These are phyloP conservation scores for Ptychodera flava DNA, from an alignment of 35 echinoderm and acorn worm species.

Conservation along the genomic window DNA sequence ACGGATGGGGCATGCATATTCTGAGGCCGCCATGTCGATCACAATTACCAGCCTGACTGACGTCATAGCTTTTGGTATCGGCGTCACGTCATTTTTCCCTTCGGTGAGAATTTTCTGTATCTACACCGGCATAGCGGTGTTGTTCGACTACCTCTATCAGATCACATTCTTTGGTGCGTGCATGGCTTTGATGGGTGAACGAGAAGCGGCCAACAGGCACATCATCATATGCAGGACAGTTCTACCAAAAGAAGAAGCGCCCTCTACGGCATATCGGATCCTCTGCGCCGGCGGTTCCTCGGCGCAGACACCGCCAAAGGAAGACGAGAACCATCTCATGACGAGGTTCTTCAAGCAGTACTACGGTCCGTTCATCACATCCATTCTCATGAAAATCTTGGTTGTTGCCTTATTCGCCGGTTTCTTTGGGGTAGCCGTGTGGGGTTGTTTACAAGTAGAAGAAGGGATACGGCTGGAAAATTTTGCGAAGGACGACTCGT, in stretches of 20 bases:
- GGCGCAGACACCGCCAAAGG: neutral
- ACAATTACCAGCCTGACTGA: slow-evolving; percentile 50
- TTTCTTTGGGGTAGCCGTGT: slow-evolving; percentile 6
- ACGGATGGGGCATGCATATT: slow-evolving; percentile 26
- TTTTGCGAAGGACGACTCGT: neutral
- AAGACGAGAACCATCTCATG: slow-evolving; percentile 30
- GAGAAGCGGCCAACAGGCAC: slow-evolving; percentile 30
- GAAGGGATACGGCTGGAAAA: neutral
- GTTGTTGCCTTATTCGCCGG: slow-evolving; percentile 8
- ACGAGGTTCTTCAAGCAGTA: slow-evolving; percentile 50
- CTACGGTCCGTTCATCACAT: slow-evolving; percentile 33
- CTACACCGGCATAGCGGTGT: too few species aligned
- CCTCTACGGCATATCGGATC: neutral
- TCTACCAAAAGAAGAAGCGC: slow-evolving; percentile 19
- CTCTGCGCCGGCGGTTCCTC: neutral
- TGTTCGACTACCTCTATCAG: slow-evolving; percentile 50
- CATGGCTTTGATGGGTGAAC: slow-evolving; percentile 35
- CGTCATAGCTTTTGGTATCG: slow-evolving; percentile 48
- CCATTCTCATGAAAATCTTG: neutral
- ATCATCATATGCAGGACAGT: slow-evolving; percentile 32
- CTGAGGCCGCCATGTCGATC: slow-evolving; percentile 52
- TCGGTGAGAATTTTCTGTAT: slow-evolving; percentile 31
- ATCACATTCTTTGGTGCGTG: slow-evolving; percentile 59
- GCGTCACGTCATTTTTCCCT: slow-evolving; percentile 22
- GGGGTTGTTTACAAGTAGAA: neutral